Base-by-base conservation (phyloP, 2,113 vertebrate genomes). In the Bubo blakistoni region DNA sequence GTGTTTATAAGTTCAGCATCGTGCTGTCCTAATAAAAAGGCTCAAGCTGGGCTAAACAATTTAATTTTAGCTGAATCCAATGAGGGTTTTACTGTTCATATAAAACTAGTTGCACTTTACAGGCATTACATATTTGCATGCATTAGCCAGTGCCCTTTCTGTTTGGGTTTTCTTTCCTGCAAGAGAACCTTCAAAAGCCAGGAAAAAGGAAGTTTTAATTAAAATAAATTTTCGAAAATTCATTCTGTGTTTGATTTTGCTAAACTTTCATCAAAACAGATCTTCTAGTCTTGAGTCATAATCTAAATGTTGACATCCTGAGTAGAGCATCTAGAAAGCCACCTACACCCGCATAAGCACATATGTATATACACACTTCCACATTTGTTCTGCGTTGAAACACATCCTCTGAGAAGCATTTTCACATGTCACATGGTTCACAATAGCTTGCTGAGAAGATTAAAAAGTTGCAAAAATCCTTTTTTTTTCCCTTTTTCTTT, bases 1-100 rank as follows among this genome's bases (percentile, higher is more conserved):
- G 77, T 44, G 70, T 94, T 95, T 94, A 61, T 87, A 96, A 85
- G 47, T 91, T 95, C 84, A 92, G 58, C 58, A 61, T 94, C 80
- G 38, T 80, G 74, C 44, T 85, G 22, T 90, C 58, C 78, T 88
- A 85, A 85, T 94, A 95, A 94, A 96, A 96, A 90, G 21, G 25
- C 36, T 80, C 21, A 36, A 79, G 73, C 30, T 95, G 89, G 93
- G 90, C 73, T 88, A 93, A 95, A 85, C 94, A 65, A 65, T 79
- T 82, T 57, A 30, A 74, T 72, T 91, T 76, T 84, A 65, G 70
- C 16, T 81, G 73, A 91, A 85, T 72, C 47, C 44, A 80, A 65
- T 69, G 62, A 94, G 61, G 74, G 29, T 95, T 93, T 96, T 96
- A 91, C 25, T 76, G 61, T 30, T 84, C 82, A 63, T 63, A 77